Evolutionary conservation across 2,797 vertebrate species (phyloP), one percentile per base, ranked within the genome.

Genomic region (Rhinophrynus dorsalis): DNA sequence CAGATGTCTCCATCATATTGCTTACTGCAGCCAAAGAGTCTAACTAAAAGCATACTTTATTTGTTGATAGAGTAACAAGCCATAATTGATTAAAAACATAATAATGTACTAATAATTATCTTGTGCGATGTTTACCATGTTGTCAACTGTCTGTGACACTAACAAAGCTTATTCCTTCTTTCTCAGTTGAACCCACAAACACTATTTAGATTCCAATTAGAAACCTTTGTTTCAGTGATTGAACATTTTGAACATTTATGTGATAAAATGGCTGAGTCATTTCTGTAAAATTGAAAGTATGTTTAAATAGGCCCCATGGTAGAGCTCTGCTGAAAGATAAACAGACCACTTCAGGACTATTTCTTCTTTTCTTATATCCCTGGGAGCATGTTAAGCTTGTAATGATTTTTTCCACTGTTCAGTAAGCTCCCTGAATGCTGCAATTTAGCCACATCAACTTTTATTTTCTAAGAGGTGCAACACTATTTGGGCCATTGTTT

Each of bases 301-400:
- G 76, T 68, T 51, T 42, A 10, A 59, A 50, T 54, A 6, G 55
- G 56, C 17, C 44, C 23, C 50, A 63, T 15, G 54, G 48, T 51
- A 76, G 52, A 75, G 10, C 65, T 76, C 37, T 24, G 15, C 12
- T 38, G 10, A 13, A 69, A 68, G 33, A 17, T 62, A 68, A 64
- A 3, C 18, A 70, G 32, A 68, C 4, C 7, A 9, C 6, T 3
- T 5, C 18, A 51, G 63, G 54, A 44, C 26, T 73, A 68, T 35
- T 17, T 75, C 56, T 1, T 7, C 52, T 78, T 6, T 42, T 15
- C 32, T 9, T 23, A 54, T 64, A 44, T 35, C 56, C 42, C 45
- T 68, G 40, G 30, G 72, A 75, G 3, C 1, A 45, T 61, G 69
- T 79, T 58, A 67, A 51, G 30, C 57, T 30, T 67, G 77, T 73